A percentile compares a stretch with the other conserved stretches of the same genome.
These are phyloP conservation scores for Cercocebus atys DNA, from an alignment of 2,113 vertebrate genomes.

Conservation along the genomic window DNA sequence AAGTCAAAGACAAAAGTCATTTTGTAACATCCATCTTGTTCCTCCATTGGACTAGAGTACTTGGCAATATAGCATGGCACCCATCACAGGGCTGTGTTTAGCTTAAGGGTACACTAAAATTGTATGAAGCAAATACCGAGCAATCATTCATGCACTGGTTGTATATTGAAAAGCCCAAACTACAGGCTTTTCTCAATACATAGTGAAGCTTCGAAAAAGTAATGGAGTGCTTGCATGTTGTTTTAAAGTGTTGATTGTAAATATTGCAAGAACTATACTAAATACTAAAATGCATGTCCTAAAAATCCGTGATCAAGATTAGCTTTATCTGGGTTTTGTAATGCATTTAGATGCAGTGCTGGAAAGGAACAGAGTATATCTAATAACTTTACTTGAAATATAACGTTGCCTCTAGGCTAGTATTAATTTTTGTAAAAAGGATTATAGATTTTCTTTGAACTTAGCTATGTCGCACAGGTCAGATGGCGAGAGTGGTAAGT, in stretches of 20 bases:
- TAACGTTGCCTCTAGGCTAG: not conserved
- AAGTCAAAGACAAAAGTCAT: not conserved
- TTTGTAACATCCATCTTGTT: not conserved
- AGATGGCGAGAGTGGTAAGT: not conserved
- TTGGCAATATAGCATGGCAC: not conserved
- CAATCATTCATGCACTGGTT: not conserved
- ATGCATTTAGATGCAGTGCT: not conserved
- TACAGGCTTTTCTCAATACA: not conserved
- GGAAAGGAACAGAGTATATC: not conserved
- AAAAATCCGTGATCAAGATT: not conserved
- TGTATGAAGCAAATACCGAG: not conserved
- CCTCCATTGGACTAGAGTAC: not conserved
- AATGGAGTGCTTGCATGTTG: not conserved
- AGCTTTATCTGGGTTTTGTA: not conserved
- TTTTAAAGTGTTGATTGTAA: not conserved
- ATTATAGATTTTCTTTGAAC: constrained; percentile 6
- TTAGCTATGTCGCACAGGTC: not conserved
- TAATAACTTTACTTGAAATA: not conserved
- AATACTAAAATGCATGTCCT: not conserved
- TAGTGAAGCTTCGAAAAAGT: not conserved
- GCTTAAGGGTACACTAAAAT: not conserved
- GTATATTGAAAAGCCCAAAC: not conserved
- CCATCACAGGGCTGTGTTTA: not conserved
- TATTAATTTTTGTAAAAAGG: not conserved
- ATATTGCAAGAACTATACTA: not conserved